Conservation (phyloP, 2,888 invertebrate species). For the Boloria euphrosyne region DNA sequence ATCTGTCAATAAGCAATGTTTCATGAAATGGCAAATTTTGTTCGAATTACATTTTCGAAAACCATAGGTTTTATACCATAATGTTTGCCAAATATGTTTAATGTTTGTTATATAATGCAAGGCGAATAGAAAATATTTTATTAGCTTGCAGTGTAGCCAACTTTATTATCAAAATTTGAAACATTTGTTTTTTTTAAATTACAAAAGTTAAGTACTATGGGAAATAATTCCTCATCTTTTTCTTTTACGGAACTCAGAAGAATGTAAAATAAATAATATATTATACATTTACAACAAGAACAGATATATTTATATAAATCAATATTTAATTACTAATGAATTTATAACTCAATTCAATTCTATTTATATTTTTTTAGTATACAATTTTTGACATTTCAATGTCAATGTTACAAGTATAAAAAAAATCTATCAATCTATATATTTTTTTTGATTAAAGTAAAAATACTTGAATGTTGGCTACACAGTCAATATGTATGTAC, state of each 20-base stretch:
- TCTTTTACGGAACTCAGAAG: too few relatives aligned
- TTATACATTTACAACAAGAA: too few relatives aligned
- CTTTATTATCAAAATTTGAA: not conserved
- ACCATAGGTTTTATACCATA: slow-evolving; percentile 1
- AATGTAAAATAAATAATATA: too few relatives aligned
- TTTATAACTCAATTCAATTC: too few relatives aligned
- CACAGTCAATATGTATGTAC: slow-evolving; percentile 11
- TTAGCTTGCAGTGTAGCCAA: slow-evolving; percentile 17
- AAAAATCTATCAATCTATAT: too few relatives aligned
- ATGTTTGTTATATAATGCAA: slow-evolving; percentile 30
- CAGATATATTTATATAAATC: too few relatives aligned
- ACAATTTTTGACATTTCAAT: too few relatives aligned
- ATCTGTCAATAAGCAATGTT: slow-evolving; percentile 39
- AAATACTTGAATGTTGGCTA: slow-evolving; percentile 13
- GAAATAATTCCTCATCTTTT: not conserved
- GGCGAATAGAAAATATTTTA: slow-evolving; percentile 19
- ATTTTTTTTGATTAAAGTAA: too few relatives aligned
- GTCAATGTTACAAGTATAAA: too few relatives aligned
- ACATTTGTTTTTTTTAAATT: not conserved
- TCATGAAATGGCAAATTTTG: slow-evolving; percentile 21
- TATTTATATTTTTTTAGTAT: too few relatives aligned
- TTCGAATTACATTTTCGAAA: not conserved
- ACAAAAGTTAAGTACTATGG: not conserved
- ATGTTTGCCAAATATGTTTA: slow-evolving; percentile 23
- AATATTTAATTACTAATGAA: too few relatives aligned